Evolutionary conservation across 2,797 vertebrate species (phyloP), one percentile per base, ranked within the genome.

Genomic region (Platalea minor): DNA sequence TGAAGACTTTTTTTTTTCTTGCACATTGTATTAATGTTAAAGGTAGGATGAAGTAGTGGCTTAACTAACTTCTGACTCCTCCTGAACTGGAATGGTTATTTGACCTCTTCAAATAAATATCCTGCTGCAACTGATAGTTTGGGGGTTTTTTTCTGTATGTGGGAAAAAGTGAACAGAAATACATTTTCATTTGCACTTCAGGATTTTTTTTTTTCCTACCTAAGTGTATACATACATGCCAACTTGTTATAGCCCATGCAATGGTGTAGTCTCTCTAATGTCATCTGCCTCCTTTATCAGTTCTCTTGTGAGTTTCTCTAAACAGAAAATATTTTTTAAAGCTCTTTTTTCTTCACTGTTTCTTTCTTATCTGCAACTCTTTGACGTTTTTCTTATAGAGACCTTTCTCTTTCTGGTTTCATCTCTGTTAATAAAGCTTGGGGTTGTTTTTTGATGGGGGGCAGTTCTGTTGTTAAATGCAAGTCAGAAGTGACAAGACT

Each of bases 331-430:
- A 74, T 43, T 83, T 67, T 80, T 81, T 74, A 61, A 88, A 95
- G 23, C 81, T 33, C 25, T 45, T 92, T 43, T 79, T 94, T 75
- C 74, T 68, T 85, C 75, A 33, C 37, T 69, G 5, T 73, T 96
- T 94, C 64, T 74, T 67, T 92, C 69, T 88, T 63, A 35, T 24
- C 64, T 45, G 23, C 35, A 91, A 48, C 28, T 23, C 11, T 33
- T 13, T 39, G 56, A 45, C 31, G 12, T 74, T 96, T 78, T 89
- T 53, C 28, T 94, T 74, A 9, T 5, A 35, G 48, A 78, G 29
- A 67, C 37, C 39, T 79, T 69, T 54, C 10, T 89, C 75, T 63
- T 48, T 79, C 37, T 82, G 65, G 20, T 95, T 96, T 95, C 39
- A 33, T 80, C 39, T 94, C 73, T 82, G 10, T 67, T 75, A 45